Percentiles rank a stretch among this genome's conserved stretches.
Conservation (phyloP, 2,797 vertebrate species). For the Graptemys geographica region DNA sequence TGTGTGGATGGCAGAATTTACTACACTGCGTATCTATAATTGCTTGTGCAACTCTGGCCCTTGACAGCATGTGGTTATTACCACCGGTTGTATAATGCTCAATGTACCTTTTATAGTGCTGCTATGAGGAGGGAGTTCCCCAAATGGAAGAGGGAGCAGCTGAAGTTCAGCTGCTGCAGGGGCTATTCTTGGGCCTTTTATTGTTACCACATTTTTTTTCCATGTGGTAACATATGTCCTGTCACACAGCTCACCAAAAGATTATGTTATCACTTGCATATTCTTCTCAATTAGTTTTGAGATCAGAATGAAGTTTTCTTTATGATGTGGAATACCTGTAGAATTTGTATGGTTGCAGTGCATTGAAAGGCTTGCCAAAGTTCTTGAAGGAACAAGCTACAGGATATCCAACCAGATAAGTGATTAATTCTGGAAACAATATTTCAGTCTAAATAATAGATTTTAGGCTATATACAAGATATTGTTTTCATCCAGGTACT, state of each 20-base stretch:
- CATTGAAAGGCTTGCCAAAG: neutral
- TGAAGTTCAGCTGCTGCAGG: neutral
- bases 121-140: neutral
- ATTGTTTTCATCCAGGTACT: neutral
- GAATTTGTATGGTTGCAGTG: neutral
- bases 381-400: neutral
- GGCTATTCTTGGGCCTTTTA: neutral
- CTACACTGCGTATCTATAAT: neutral
- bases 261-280: neutral
- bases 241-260: neutral
- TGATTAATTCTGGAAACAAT: neutral
- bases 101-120: neutral
- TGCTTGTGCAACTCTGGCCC: neutral
- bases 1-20: neutral
- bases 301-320: neutral
- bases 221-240: neutral
- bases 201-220: neutral
- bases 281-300: accelerated
- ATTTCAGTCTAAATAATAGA: neutral
- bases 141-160: neutral
- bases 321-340: neutral
- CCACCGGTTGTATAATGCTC: neutral
- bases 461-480: neutral
- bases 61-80: neutral
- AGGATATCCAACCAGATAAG: neutral